phyloP scores from a whole-genome alignment of 2,888 invertebrate genomes.

The Lasioglossum calceatum region DNA sequence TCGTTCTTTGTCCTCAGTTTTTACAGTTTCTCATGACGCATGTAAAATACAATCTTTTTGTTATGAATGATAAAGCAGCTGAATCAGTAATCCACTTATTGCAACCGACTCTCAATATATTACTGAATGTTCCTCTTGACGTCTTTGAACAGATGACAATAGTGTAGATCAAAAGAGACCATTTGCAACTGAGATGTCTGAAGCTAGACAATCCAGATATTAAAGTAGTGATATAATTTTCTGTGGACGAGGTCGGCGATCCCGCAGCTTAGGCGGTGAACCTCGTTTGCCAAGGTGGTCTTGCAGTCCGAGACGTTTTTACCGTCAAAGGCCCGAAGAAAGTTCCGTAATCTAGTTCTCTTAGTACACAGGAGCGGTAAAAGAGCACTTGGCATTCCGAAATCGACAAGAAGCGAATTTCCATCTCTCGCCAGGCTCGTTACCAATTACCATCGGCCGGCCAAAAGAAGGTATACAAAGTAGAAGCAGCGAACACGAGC shows the following conservation, averaged over 20 bases:
- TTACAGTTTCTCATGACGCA: neutral
- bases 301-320: neutral
- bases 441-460: slow-evolving; percentile 33
- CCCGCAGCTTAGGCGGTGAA: neutral
- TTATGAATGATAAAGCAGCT: neutral
- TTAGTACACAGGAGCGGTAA: neutral
- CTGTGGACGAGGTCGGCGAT: neutral
- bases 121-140: too few relatives aligned
- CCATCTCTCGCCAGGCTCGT: neutral
- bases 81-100: neutral
- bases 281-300: neutral
- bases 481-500: neutral
- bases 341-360: slow-evolving; percentile 4
- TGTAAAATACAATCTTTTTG: too few relatives aligned
- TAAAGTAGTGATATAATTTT: neutral
- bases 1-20: neutral
- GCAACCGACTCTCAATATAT: too few relatives aligned
- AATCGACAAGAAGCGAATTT: slow-evolving; percentile 15
- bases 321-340: neutral
- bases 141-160: too few relatives aligned
- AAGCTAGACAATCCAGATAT: neutral
- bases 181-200: neutral
- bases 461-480: slow-evolving; percentile 12
- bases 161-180: neutral
- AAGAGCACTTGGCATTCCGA: slow-evolving; percentile 10